These are phyloP conservation scores for Holotrichia oblita DNA, from an alignment of 1,140 invertebrate species.

Conservation along the genomic window DNA sequence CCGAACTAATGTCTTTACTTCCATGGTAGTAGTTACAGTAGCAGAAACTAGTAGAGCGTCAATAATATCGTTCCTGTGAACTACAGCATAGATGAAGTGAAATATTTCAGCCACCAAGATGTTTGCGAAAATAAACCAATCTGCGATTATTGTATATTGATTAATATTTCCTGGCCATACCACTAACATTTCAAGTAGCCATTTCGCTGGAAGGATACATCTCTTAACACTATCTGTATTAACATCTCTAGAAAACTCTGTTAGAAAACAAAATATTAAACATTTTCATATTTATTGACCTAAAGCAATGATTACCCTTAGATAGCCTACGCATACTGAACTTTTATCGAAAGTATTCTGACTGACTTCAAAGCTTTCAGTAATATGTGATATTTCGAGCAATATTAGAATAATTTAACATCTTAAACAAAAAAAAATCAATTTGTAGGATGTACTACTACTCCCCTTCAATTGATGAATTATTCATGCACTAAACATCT, in stretches of 20 bases:
- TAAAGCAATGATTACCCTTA: background rate
- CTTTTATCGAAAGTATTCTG: no score
- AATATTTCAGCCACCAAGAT: background rate
- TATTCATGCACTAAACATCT: background rate
- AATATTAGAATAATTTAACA: no score
- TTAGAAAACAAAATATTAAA: background rate
- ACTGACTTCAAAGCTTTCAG: no score
- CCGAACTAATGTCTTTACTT: background rate
- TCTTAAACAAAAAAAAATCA: no score
- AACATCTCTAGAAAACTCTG: slow-evolving; percentile 6
- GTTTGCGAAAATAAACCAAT: background rate
- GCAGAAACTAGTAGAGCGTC: background rate
- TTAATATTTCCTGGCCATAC: background rate
- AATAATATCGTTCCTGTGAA: background rate
- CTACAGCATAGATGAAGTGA: background rate
- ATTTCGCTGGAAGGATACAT: slow-evolving; percentile 4
- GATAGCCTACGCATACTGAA: background rate
- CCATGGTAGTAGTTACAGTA: background rate
- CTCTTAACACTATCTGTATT: background rate
- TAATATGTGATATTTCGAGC: no score
- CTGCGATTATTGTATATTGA: background rate
- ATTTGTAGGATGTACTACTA: background rate
- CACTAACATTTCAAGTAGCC: background rate
- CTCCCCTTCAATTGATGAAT: background rate
- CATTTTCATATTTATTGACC: no score